Percentiles rank a stretch among this genome's conserved stretches.
These are phyloP conservation scores for Pagetopsis macropterus DNA, from an alignment of 2,797 vertebrate species.

Conservation along the genomic window DNA sequence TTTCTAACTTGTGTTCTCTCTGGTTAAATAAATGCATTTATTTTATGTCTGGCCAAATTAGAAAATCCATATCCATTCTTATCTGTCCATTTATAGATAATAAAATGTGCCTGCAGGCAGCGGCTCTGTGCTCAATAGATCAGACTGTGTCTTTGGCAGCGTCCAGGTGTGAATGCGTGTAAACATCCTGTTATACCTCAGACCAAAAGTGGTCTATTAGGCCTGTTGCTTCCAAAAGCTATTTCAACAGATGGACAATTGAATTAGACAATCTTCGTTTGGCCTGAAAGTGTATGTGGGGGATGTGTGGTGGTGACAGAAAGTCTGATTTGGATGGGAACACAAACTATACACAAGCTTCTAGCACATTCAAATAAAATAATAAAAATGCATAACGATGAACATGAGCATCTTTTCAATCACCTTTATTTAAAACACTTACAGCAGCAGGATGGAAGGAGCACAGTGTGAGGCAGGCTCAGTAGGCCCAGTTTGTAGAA, in stretches of 20 bases:
- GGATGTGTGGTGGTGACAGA: neutral
- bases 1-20: neutral
- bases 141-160: neutral
- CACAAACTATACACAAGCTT: neutral
- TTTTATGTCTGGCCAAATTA: neutral
- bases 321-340: neutral
- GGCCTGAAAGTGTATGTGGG: neutral
- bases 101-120: neutral
- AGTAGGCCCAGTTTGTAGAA: conserved; percentile 6
- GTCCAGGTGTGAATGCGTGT: neutral
- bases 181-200: conserved; percentile 4
- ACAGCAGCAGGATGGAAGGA: neutral
- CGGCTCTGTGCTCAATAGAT: neutral
- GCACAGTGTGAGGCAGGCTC: conserved; percentile 16
- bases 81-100: neutral
- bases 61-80: neutral
- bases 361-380: neutral
- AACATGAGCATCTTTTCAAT: conserved; percentile 20
- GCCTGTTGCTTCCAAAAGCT: neutral
- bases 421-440: conserved; percentile 62
- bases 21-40: neutral
- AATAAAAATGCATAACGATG: neutral
- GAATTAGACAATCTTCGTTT: neutral
- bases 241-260: neutral
- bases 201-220: neutral